Evolutionary conservation across 2,113 vertebrate species (phyloP).

Genomic region (Mirza zaza): DNA sequence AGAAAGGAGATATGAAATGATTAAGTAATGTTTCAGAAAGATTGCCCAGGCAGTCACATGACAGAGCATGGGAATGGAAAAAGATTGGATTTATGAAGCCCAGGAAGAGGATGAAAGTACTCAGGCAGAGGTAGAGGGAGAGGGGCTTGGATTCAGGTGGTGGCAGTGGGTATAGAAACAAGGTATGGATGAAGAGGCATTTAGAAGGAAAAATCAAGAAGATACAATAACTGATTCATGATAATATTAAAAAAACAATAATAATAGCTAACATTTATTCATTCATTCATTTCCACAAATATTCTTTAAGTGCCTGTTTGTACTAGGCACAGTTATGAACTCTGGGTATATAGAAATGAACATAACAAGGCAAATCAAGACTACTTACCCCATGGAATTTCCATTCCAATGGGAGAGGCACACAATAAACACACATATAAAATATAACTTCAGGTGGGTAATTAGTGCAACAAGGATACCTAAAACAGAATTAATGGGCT

Average conservation of each 20-base stretch:
- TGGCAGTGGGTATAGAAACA: not conserved
- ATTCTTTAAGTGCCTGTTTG: not conserved
- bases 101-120: not conserved
- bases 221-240: not conserved
- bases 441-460: not conserved
- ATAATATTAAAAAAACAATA: not conserved
- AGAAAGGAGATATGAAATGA: not conserved
- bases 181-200: not conserved
- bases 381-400: not conserved
- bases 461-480: not conserved
- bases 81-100: not conserved
- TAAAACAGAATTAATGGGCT: not conserved
- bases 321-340: not conserved
- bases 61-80: not conserved
- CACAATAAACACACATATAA: not conserved
- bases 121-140: not conserved
- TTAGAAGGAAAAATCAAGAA: not conserved
- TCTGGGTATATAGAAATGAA: not conserved
- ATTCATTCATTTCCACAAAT: not conserved
- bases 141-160: not conserved
- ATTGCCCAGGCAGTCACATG: not conserved
- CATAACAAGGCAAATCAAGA: not conserved
- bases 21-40: not conserved
- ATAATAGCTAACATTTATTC: not conserved
- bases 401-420: not conserved